phyloP scores from a whole-genome alignment of 1,140 invertebrate genomes.

The Leptinotarsa undecemlineata region DNA sequence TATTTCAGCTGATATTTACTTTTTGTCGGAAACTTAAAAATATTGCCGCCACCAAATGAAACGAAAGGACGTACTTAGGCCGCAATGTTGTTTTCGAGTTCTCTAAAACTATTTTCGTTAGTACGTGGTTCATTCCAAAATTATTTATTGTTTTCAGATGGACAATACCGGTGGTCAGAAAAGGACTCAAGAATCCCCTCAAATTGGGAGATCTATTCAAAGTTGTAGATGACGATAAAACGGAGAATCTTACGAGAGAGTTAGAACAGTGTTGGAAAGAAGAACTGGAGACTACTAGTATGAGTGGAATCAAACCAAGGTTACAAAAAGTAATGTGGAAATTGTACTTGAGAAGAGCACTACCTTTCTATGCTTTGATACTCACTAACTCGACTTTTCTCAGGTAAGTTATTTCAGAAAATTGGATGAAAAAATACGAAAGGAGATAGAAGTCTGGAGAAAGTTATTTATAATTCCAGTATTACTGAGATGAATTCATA shows the following conservation, averaged over 20 bases:
- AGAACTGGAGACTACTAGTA: slow-evolving; percentile 18
- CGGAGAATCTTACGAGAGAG: not conserved
- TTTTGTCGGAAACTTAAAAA: no score
- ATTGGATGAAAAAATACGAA: no score
- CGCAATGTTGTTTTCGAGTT: no score
- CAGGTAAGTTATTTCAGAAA: not conserved
- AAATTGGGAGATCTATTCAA: not conserved
- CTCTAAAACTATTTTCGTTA: no score
- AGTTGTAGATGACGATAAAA: not conserved
- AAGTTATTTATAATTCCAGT: no score
- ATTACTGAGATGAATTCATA: no score
- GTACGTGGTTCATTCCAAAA: no score
- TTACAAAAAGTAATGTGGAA: slow-evolving; percentile 54
- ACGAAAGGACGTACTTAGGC: no score
- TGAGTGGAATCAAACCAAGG: slow-evolving; percentile 31
- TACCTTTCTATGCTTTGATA: slow-evolving; percentile 5
- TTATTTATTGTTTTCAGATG: not conserved
- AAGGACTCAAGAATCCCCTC: not conserved
- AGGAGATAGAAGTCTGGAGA: no score
- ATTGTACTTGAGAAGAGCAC: slow-evolving; percentile 50
- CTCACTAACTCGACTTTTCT: slow-evolving; percentile 26
- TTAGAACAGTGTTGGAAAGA: not conserved
- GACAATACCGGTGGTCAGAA: not conserved
- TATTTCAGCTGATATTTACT: no score
- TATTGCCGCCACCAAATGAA: no score